A percentile compares a stretch with the other conserved stretches of the same genome.
phyloP scores from a whole-genome alignment of 1,140 invertebrate species.

The Sarcophaga peregrina region DNA sequence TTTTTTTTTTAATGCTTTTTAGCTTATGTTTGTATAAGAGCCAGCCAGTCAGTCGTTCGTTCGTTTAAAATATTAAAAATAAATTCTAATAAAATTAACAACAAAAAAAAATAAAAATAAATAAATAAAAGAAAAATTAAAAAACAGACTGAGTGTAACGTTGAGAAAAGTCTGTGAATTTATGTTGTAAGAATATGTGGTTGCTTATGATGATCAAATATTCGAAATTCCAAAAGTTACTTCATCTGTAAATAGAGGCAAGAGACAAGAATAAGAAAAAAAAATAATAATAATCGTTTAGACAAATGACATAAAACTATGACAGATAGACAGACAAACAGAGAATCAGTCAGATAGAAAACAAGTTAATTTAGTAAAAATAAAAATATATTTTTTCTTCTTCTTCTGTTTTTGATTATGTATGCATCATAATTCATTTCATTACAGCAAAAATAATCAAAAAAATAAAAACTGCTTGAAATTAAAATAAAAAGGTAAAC shows the following conservation, averaged over 20 bases:
- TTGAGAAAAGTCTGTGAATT: too few species aligned
- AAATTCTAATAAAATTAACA: not conserved
- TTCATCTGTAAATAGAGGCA: slow-evolving; percentile 54
- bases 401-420: too few species aligned
- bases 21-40: too few species aligned
- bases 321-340: too few species aligned
- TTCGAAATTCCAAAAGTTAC: slow-evolving; percentile 48
- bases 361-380: slow-evolving; percentile 26
- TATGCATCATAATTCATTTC: too few species aligned
- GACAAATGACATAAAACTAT: too few species aligned
- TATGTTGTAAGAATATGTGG: not conserved
- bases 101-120: not conserved
- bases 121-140: not conserved
- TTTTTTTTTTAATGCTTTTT: too few species aligned
- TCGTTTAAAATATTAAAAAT: slow-evolving; percentile 22
- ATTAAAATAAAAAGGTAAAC: slow-evolving; percentile 51
- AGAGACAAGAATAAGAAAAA: slow-evolving; percentile 14
- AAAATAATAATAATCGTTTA: not conserved
- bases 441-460: not conserved
- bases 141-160: too few species aligned
- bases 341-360: not conserved
- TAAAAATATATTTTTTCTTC: not conserved
- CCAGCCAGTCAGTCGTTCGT: not conserved
- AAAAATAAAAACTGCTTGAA: slow-evolving; percentile 38
- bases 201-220: not conserved